These are phyloP conservation scores for Globodera ellingtonae DNA, from an alignment of 1,140 invertebrate genomes.

Conservation along the genomic window DNA sequence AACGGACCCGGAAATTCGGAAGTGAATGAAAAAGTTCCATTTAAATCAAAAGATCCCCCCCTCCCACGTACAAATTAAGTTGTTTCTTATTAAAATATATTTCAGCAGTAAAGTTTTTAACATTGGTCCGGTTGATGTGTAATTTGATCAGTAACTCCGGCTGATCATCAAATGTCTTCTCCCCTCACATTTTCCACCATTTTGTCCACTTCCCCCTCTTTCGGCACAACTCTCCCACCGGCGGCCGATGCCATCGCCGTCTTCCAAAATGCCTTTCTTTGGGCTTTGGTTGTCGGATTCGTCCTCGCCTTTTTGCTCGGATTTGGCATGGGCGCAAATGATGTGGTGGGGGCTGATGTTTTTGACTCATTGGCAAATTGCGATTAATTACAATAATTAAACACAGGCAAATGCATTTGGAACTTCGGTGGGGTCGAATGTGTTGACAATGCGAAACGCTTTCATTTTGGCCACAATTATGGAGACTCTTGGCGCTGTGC, in stretches of 20 bases:
- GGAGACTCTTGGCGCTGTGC: conserved; percentile 74
- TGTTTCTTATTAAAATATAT: too few species aligned
- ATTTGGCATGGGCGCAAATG: conserved; percentile 97
- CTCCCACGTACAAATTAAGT: too few species aligned
- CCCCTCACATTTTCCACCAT: not conserved
- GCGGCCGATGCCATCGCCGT: not conserved
- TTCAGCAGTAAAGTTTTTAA: too few species aligned
- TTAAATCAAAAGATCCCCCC: too few species aligned
- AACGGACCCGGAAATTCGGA: too few species aligned
- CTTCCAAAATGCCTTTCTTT: conserved; percentile 53
- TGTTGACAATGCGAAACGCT: conserved; percentile 55
- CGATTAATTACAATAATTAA: not conserved
- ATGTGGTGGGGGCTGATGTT: conserved; percentile 75
- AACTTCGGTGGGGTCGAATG: conserved; percentile 80
- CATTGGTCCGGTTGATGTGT: too few species aligned
- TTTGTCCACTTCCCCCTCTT: not conserved
- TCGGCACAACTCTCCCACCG: not conserved
- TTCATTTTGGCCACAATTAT: conserved; percentile 90
- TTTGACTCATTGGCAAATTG: not conserved
- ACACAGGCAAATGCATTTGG: conserved; percentile 76
- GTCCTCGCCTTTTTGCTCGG: conserved; percentile 88
- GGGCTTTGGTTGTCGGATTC: conserved; percentile 79
- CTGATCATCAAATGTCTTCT: not conserved
- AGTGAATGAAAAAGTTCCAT: too few species aligned
- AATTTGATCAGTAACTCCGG: too few species aligned